A percentile compares a stretch with the other conserved stretches of the same genome.
Conservation (phyloP, 2,797 vertebrate species). For the Scomberomorus guttatus region DNA sequence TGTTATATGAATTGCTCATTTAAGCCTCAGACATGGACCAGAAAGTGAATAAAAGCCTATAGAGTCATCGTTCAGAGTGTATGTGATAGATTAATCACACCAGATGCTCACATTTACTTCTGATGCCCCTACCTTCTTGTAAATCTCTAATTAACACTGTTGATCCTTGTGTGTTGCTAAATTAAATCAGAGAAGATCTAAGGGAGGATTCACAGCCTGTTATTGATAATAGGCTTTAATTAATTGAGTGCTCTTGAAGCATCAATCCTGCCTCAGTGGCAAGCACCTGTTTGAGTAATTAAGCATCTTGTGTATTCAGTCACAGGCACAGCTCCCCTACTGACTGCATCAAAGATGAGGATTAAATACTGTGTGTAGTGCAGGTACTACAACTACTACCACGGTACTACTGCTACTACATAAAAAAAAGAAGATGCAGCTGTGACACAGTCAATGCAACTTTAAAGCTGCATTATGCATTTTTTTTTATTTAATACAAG, state of each 20-base stretch:
- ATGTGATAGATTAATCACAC: slow-evolving; percentile 66
- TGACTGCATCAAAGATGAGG: slow-evolving; percentile 37
- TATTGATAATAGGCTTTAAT: slow-evolving; percentile 81
- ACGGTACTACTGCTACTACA: too few relatives aligned
- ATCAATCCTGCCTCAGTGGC: slow-evolving; percentile 72
- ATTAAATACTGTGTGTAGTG: slow-evolving; percentile 5
- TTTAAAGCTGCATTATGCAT: background rate
- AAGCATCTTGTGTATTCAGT: slow-evolving; percentile 63
- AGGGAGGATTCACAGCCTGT: slow-evolving; percentile 67
- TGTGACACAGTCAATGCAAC: background rate
- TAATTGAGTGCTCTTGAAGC: slow-evolving; percentile 75
- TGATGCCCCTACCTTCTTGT: slow-evolving; percentile 73
- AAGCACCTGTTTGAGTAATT: slow-evolving; percentile 78
- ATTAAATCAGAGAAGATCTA: slow-evolving; percentile 79
- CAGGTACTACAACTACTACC: background rate
- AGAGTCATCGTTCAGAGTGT: slow-evolving; percentile 44
- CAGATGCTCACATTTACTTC: slow-evolving; percentile 78
- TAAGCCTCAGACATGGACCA: slow-evolving; percentile 40
- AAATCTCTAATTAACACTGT: slow-evolving; percentile 82
- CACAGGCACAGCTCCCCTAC: slow-evolving; percentile 38
- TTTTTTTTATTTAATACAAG: too few relatives aligned
- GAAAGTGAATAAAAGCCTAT: slow-evolving; percentile 42
- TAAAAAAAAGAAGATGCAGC: background rate
- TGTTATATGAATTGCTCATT: slow-evolving; percentile 67
- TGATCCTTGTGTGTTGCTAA: slow-evolving; percentile 77